These are phyloP conservation scores for Polietes domitor DNA, from an alignment of 2,888 invertebrate genomes.

Conservation along the genomic window DNA sequence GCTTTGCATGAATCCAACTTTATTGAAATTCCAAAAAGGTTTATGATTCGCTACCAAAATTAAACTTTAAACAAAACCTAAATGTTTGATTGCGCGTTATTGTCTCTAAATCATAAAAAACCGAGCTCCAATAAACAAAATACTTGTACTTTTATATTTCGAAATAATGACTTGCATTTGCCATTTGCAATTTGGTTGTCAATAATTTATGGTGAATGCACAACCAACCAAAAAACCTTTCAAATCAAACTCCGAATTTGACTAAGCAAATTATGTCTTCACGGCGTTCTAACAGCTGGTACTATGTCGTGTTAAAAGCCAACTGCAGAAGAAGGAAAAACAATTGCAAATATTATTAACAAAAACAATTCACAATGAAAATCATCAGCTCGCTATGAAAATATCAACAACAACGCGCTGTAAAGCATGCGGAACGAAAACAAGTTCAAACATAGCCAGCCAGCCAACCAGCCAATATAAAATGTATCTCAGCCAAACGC, in stretches of 20 bases:
- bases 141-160: too few relatives aligned
- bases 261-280: neutral
- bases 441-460: conserved; percentile 62
- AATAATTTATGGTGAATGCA: neutral
- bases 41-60: too few relatives aligned
- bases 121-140: too few relatives aligned
- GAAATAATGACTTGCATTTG: neutral
- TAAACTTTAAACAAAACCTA: too few relatives aligned
- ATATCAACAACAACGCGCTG: conserved; percentile 31
- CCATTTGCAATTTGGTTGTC: neutral
- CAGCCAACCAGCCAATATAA: conserved; percentile 44
- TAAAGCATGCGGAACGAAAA: conserved; percentile 66
- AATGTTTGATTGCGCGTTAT: too few relatives aligned
- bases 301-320: too few relatives aligned
- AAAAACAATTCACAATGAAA: conserved; percentile 2
- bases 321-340: neutral
- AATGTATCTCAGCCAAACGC: conserved; percentile 49
- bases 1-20: too few relatives aligned
- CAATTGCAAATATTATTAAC: neutral
- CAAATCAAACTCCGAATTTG: neutral
- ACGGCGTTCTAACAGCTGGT: neutral
- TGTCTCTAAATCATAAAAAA: too few relatives aligned
- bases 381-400: conserved; percentile 22
- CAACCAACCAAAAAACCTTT: neutral
- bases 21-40: too few relatives aligned